Conservation (phyloP, 2,888 invertebrate genomes). For the Lepidochrysops patricia region DNA sequence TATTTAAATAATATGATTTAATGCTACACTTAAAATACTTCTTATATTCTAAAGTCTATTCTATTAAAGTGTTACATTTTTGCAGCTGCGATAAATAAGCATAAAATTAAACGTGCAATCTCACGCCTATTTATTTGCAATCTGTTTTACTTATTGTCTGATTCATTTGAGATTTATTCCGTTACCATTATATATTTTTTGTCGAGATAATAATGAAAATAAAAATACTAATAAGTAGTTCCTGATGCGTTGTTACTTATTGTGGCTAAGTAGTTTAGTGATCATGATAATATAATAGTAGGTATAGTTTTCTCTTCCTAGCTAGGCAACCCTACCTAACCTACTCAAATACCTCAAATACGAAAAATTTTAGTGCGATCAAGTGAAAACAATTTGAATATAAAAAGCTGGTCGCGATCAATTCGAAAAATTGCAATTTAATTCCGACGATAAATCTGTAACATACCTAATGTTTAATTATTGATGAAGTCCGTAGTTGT, state of each 20-base stretch:
- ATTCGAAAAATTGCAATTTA: background rate
- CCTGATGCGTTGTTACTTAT: background rate
- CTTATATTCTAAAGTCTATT: background rate
- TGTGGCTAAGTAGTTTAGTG: no score
- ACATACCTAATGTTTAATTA: background rate
- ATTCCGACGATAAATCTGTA: background rate
- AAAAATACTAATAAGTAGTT: background rate
- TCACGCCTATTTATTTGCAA: slow-evolving; percentile 17
- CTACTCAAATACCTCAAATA: no score
- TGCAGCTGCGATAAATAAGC: slow-evolving; percentile 5
- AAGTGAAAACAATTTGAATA: no score
- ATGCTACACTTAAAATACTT: background rate
- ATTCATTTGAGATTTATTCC: background rate
- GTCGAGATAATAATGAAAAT: background rate
- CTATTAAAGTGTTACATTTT: background rate
- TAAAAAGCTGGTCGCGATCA: no score
- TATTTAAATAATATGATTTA: background rate
- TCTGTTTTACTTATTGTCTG: slow-evolving; percentile 7
- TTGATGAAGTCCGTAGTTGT: background rate
- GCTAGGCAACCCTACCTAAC: no score
- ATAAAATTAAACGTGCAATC: slow-evolving; percentile 13
- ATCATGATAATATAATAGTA: no score
- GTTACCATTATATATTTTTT: background rate
- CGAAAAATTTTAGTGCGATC: background rate
- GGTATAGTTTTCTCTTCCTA: no score